phyloP scores from a whole-genome alignment of 30 jellyfish, hydroid and myxozoan species.

The Rhopilema esculentum region DNA sequence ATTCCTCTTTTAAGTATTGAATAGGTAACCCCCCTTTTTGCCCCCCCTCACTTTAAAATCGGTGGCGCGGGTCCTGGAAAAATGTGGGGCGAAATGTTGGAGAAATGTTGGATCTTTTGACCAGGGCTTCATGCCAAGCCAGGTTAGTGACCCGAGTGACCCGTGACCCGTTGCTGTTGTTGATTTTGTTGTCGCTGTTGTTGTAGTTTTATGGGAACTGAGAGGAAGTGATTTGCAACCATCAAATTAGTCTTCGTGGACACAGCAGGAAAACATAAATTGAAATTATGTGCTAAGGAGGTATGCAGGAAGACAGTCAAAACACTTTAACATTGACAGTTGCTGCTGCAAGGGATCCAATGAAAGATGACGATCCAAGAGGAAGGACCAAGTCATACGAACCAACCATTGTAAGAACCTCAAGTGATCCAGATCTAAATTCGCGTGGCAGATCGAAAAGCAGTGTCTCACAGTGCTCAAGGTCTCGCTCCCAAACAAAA shows the following conservation, averaged over 20 bases:
- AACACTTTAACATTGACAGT: not conserved
- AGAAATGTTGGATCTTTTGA: too few relatives aligned
- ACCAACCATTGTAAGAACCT: constrained; percentile 7
- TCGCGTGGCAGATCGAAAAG: constrained; percentile 21
- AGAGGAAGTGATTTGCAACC: not conserved
- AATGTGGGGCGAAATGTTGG: too few relatives aligned
- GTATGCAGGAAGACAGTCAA: not conserved
- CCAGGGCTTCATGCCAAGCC: too few relatives aligned
- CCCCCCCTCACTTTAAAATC: too few relatives aligned
- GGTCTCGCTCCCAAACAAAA: constrained; percentile 59
- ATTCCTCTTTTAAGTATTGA: too few relatives aligned
- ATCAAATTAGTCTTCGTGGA: not conserved
- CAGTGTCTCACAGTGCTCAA: constrained; percentile 45
- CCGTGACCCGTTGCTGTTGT: too few relatives aligned
- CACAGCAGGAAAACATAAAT: not conserved
- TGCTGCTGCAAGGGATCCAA: not conserved
- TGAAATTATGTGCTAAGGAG: not conserved
- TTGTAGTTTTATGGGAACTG: not conserved
- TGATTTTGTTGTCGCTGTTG: not conserved
- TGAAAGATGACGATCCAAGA: not conserved
- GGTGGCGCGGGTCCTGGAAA: too few relatives aligned
- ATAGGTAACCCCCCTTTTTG: too few relatives aligned
- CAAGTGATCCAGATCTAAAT: constrained; percentile 27
- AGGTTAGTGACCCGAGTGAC: too few relatives aligned
- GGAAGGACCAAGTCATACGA: constrained; percentile 6